Evolutionary conservation across 92 coral and sea anemone species (phyloP).

Genomic region (Nematostella vectensis): DNA sequence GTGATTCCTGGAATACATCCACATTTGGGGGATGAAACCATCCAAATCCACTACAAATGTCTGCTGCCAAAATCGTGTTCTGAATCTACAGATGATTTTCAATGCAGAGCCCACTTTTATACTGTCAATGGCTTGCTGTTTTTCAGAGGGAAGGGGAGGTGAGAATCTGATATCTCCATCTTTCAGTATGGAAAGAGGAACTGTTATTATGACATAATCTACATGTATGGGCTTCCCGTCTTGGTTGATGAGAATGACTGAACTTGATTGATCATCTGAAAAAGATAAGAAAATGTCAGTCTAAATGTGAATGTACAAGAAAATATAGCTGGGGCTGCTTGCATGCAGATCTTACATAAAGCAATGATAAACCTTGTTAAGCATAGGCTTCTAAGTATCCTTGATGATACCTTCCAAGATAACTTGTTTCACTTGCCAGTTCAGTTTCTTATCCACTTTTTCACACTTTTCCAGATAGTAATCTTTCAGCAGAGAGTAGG

Average conservation of each 20-base stretch:
- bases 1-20: conserved; percentile 89
- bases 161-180: conserved; percentile 68
- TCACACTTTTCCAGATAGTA: conserved; percentile 45
- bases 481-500: conserved; percentile 58
- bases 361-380: too few relatives aligned
- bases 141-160: conserved; percentile 58
- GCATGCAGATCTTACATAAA: too few relatives aligned
- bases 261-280: background rate
- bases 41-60: background rate
- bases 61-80: conserved; percentile 80
- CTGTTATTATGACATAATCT: conserved; percentile 54
- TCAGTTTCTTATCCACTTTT: conserved; percentile 38
- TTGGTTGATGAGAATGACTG: conserved; percentile 47
- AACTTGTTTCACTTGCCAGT: conserved; percentile 77
- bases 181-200: conserved; percentile 76
- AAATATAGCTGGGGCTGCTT: too few relatives aligned
- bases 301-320: too few relatives aligned
- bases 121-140: conserved; percentile 59
- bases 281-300: too few relatives aligned
- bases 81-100: conserved; percentile 82
- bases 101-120: conserved; percentile 72
- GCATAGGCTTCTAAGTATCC: too few relatives aligned
- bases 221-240: conserved; percentile 36
- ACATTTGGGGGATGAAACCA: conserved; percentile 56
- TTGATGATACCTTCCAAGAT: conserved; percentile 58